Evolutionary conservation across 2,113 vertebrate genomes (phyloP).

Genomic region (Puntigrus tetrazona): DNA sequence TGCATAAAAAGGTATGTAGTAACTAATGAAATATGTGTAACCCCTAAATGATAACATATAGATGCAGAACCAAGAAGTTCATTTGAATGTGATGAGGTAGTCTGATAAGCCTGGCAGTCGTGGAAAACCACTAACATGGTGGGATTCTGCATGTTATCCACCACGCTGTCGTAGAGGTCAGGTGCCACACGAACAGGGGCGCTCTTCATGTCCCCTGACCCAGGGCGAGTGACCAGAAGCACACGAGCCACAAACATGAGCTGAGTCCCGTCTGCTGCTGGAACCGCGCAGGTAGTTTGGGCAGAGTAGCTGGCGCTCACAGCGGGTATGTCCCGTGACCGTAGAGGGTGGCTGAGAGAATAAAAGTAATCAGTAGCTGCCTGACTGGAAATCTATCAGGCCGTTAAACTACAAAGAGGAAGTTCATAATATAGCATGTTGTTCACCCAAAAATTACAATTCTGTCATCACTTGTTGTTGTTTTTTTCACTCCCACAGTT

Average conservation of each 20-base stretch:
- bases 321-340: constrained; percentile 73
- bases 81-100: constrained; percentile 76
- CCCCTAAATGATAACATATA: not conserved
- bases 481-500: not conserved
- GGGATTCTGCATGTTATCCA: constrained; percentile 59
- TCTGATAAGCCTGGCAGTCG: constrained; percentile 73
- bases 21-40: not conserved
- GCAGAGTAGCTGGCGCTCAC: constrained; percentile 67
- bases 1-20: not conserved
- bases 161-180: constrained; percentile 70
- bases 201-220: constrained; percentile 55
- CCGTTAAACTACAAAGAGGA: not conserved
- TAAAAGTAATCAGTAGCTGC: not conserved
- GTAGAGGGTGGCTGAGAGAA: constrained; percentile 44
- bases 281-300: constrained; percentile 41
- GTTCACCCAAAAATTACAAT: not conserved
- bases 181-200: constrained; percentile 54
- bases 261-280: constrained; percentile 58
- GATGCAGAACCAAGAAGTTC: not conserved
- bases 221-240: constrained; percentile 60
- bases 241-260: constrained; percentile 72
- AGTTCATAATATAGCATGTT: not conserved
- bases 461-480: not conserved
- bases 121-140: constrained; percentile 75
- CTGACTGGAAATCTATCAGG: not conserved